A percentile compares a stretch with the other conserved stretches of the same genome.
Conservation (phyloP, 1,140 invertebrate species). For the Diachasma alloeum region DNA sequence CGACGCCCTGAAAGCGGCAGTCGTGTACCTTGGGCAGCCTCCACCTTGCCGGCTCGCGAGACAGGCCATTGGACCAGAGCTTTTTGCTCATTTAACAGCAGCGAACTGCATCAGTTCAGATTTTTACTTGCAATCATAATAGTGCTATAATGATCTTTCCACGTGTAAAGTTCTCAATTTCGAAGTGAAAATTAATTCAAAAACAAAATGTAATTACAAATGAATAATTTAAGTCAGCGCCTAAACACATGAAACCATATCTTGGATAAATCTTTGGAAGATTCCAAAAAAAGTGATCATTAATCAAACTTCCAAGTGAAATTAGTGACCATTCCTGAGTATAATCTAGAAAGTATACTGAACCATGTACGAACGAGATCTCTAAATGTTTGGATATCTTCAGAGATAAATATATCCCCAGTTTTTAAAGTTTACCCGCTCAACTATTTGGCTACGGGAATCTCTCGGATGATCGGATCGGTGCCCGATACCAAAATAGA, state of each 20-base stretch:
- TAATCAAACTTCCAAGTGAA: background rate
- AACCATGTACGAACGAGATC: background rate
- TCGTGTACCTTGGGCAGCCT: constrained; percentile 62
- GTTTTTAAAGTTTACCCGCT: background rate
- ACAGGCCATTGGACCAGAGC: constrained; percentile 22
- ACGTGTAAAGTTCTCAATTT: no score
- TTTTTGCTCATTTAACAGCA: background rate
- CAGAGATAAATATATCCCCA: background rate
- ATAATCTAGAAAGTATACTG: background rate
- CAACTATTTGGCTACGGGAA: constrained; percentile 10
- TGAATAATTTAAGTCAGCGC: no score
- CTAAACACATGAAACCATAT: no score
- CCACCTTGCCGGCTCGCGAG: constrained; percentile 58
- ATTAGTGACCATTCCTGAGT: background rate
- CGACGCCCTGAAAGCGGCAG: constrained; percentile 59
- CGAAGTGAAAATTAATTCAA: no score
- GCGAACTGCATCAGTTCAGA: background rate
- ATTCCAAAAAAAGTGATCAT: no score
- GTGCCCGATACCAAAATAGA: constrained; percentile 28
- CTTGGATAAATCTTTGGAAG: no score
- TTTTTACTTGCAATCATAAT: no score
- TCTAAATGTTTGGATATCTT: background rate
- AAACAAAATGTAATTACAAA: no score
- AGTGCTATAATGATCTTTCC: no score
- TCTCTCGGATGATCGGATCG: constrained; percentile 24